Conservation (phyloP, 1,140 invertebrate genomes). For the Zelostemma sp. region DNA sequence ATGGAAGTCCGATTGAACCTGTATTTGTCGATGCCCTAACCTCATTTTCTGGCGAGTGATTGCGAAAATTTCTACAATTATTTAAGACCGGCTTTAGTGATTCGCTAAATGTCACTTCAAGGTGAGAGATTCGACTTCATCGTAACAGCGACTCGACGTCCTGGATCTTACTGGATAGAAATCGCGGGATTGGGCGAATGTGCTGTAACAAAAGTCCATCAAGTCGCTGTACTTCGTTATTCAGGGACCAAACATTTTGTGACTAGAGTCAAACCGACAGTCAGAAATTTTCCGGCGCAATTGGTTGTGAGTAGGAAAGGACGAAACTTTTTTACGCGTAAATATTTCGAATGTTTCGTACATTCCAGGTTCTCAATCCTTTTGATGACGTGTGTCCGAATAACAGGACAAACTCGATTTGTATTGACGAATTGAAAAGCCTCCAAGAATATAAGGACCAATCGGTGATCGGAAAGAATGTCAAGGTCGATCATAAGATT, state of each 20-base stretch:
- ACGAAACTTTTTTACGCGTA: too few species aligned
- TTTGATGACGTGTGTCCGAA: conserved; percentile 77
- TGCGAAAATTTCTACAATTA: too few species aligned
- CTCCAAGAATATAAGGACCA: conserved; percentile 69
- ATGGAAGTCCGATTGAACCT: conserved; percentile 87
- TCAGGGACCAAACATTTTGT: neutral
- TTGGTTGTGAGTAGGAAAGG: neutral
- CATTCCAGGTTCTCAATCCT: conserved; percentile 79
- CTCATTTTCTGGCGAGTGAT: conserved; percentile 86
- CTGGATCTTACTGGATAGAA: conserved; percentile 72
- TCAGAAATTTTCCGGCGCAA: neutral
- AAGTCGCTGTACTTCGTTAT: conserved; percentile 40
- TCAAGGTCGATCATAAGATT: conserved; percentile 79
- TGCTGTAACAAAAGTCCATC: conserved; percentile 27
- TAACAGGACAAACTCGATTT: conserved; percentile 77
- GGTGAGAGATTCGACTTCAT: conserved; percentile 77
- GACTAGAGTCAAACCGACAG: neutral
- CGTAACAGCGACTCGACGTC: conserved; percentile 67
- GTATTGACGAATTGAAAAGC: conserved; percentile 81
- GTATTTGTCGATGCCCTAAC: conserved; percentile 87
- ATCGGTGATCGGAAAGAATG: conserved; percentile 75
- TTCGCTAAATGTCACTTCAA: too few species aligned
- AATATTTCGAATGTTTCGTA: neutral
- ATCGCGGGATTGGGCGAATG: conserved; percentile 70
- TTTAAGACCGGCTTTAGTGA: too few species aligned